Conservation (phyloP, 2,797 vertebrate species). For the Tauraco hartlaubi region DNA sequence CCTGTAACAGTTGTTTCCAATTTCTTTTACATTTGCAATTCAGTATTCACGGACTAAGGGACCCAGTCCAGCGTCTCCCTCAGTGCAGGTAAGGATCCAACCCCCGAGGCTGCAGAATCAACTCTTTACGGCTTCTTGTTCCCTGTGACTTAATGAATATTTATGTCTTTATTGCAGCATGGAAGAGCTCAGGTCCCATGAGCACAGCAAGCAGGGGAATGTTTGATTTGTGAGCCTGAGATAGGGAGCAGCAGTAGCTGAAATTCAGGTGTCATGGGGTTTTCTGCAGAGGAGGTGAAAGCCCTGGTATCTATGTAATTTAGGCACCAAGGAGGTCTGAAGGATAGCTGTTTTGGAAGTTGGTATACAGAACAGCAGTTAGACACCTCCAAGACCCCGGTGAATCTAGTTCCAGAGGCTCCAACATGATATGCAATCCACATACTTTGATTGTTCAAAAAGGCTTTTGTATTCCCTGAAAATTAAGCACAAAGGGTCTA, state of each 20-base stretch:
- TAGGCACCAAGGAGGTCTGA: not conserved
- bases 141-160: slow-evolving; percentile 62
- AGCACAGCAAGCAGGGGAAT: slow-evolving; percentile 40
- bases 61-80: not conserved
- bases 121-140: not conserved
- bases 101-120: slow-evolving; percentile 17
- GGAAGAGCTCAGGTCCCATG: slow-evolving; percentile 57
- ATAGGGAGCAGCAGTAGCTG: slow-evolving; percentile 34
- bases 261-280: slow-evolving; percentile 33
- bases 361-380: not conserved
- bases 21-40: not conserved
- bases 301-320: not conserved
- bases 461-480: not conserved
- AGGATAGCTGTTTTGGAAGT: slow-evolving; percentile 1
- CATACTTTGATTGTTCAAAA: not conserved
- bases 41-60: not conserved
- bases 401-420: not conserved
- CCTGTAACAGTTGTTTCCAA: not conserved
- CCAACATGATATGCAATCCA: not conserved
- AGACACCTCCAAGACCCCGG: not conserved
- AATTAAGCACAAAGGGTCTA: slow-evolving; percentile 1
- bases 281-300: not conserved
- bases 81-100: not conserved
- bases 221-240: slow-evolving; percentile 59
- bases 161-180: slow-evolving; percentile 59